phyloP scores from a whole-genome alignment of 2,888 invertebrate genomes.

The Iphiclides podalirius region DNA sequence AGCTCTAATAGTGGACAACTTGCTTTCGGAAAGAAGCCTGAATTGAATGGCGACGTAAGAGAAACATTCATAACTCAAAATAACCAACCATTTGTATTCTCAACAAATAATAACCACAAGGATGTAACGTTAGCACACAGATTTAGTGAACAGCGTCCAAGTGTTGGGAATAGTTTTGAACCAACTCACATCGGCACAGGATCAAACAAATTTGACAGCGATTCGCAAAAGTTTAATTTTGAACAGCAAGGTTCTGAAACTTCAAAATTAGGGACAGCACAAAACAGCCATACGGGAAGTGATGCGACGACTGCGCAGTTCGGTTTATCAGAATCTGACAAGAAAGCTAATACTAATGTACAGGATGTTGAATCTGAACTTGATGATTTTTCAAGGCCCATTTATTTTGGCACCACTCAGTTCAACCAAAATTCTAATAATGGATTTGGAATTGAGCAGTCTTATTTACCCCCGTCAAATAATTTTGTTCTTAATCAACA shows the following conservation, averaged over 20 bases:
- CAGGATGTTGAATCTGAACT: neutral
- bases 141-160: neutral
- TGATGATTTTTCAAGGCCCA: conserved; percentile 16
- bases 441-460: conserved; percentile 12
- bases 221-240: neutral
- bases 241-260: neutral
- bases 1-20: conserved; percentile 45
- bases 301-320: neutral
- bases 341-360: neutral
- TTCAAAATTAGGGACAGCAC: neutral
- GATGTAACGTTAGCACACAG: neutral
- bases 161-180: neutral
- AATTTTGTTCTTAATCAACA: conserved; percentile 11
- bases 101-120: conserved; percentile 1
- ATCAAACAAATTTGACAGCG: neutral
- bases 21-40: conserved; percentile 47
- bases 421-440: conserved; percentile 1
- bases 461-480: conserved; percentile 15
- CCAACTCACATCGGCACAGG: neutral
- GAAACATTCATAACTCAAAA: conserved; percentile 51
- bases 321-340: neutral
- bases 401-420: conserved; percentile 6
- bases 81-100: conserved; percentile 29
- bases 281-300: neutral
- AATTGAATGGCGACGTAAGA: conserved; percentile 41